These are phyloP conservation scores for Nephrotoma appendiculata DNA, from an alignment of 2,888 invertebrate genomes.

Conservation along the genomic window DNA sequence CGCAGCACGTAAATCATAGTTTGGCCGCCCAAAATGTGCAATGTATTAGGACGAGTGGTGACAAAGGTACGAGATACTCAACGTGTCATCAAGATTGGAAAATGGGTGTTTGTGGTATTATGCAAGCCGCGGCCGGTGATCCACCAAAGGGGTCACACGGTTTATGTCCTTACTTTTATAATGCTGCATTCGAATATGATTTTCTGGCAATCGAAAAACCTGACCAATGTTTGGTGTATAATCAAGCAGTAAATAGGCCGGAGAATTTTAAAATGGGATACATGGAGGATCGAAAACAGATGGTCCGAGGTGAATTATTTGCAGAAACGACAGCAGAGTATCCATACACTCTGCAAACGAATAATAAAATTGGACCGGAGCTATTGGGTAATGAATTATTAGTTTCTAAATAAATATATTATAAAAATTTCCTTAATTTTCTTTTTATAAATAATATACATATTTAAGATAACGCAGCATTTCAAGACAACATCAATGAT, in stretches of 20 bases:
- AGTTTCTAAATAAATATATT: background rate
- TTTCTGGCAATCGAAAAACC: slow-evolving; percentile 16
- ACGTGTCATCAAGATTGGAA: slow-evolving; percentile 20
- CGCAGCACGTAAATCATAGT: slow-evolving; percentile 12
- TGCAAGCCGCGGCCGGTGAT: slow-evolving; percentile 15
- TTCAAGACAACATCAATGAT: background rate
- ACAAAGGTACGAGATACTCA: slow-evolving; percentile 16
- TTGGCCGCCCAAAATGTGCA: slow-evolving; percentile 18
- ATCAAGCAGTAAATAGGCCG: slow-evolving; percentile 12
- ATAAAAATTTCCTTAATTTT: background rate
- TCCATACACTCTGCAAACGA: slow-evolving; percentile 14
- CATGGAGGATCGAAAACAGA: slow-evolving; percentile 15
- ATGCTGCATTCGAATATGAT: slow-evolving; percentile 15
- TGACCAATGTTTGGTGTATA: slow-evolving; percentile 12
- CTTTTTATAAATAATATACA: background rate
- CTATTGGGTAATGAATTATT: background rate
- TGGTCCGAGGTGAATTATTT: slow-evolving; percentile 13
- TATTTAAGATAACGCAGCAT: background rate
- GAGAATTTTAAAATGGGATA: slow-evolving; percentile 18
- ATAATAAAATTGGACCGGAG: background rate
- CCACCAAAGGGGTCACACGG: slow-evolving; percentile 17
- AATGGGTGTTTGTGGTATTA: slow-evolving; percentile 18
- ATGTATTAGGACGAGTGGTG: slow-evolving; percentile 18
- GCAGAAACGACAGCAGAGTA: slow-evolving; percentile 14
- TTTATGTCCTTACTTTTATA: slow-evolving; percentile 18